Evolutionary conservation across 37 sponge, comb jelly and placozoan genomes (phyloP).

Genomic region (Haliclona indistincta): DNA sequence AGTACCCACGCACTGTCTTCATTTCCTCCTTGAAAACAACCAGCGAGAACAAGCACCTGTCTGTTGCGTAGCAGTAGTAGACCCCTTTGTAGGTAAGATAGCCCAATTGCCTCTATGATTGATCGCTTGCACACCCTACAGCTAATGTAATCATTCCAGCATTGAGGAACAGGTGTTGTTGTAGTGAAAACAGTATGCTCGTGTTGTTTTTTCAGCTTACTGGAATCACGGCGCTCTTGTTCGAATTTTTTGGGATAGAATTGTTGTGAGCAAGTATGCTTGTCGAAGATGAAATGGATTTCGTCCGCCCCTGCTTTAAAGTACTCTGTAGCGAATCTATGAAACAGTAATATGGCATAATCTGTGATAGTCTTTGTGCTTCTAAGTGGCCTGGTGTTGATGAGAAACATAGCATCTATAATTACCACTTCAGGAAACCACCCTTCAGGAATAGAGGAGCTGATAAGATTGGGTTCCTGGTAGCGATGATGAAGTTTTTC

Average conservation of each 20-base stretch:
- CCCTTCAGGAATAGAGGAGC: background rate
- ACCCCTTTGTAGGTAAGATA: background rate
- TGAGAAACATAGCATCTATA: conserved; percentile 51
- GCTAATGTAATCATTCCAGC: conserved; percentile 7
- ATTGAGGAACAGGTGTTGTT: background rate
- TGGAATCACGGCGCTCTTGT: conserved; percentile 6
- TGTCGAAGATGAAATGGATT: conserved; percentile 50
- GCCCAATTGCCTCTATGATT: background rate
- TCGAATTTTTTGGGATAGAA: conserved; percentile 40
- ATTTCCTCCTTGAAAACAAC: background rate
- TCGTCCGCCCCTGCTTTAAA: conserved; percentile 17
- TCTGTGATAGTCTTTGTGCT: background rate
- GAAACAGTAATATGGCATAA: conserved; percentile 24
- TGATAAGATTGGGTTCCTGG: background rate
- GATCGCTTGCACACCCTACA: conserved; percentile 40
- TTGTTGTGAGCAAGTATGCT: background rate
- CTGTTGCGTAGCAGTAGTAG: background rate
- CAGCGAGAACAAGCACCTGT: background rate
- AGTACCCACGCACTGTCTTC: conserved; percentile 5
- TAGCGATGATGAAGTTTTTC: background rate
- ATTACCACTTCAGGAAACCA: conserved; percentile 23
- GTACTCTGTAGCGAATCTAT: background rate
- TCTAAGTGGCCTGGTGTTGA: conserved; percentile 34
- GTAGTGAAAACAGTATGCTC: background rate
- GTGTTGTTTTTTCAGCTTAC: background rate